A percentile compares a stretch with the other conserved stretches of the same genome.
Conservation (phyloP, 2,888 invertebrate genomes). For the Synergus gifuensis region DNA sequence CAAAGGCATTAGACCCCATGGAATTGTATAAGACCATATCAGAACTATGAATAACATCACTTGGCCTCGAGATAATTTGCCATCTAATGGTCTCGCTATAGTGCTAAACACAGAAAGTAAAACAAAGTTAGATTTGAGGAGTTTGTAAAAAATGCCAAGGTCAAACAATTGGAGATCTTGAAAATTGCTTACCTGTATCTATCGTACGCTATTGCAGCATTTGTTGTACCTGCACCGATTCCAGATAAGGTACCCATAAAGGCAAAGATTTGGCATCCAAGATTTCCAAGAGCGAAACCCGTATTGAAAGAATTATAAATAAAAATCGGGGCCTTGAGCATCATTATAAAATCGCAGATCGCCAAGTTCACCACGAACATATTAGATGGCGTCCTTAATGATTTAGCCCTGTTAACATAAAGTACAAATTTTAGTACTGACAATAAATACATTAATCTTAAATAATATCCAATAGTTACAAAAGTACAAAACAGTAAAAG, state of each 20-base stretch:
- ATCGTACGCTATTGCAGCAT: slow-evolving; percentile 92
- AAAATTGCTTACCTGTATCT: slow-evolving; percentile 78
- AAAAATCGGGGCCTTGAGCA: slow-evolving; percentile 91
- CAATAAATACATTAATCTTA: not conserved
- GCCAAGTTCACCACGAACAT: slow-evolving; percentile 91
- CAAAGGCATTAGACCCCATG: slow-evolving; percentile 89
- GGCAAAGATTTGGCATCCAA: slow-evolving; percentile 88
- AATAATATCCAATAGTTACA: not conserved
- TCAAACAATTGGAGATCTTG: not conserved
- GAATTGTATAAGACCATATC: slow-evolving; percentile 88
- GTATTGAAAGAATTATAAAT: slow-evolving; percentile 90
- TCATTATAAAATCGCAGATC: slow-evolving; percentile 91
- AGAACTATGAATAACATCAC: slow-evolving; percentile 86
- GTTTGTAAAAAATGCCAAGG: too few species aligned
- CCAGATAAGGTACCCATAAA: slow-evolving; percentile 89
- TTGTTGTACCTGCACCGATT: slow-evolving; percentile 88
- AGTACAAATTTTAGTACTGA: not conserved
- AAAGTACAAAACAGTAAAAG: too few species aligned
- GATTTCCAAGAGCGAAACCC: slow-evolving; percentile 86
- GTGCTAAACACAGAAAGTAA: slow-evolving; percentile 79
- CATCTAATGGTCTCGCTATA: slow-evolving; percentile 90
- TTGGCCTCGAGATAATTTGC: slow-evolving; percentile 89
- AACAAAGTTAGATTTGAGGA: not conserved
- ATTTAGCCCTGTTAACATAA: slow-evolving; percentile 81
- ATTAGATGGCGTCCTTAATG: slow-evolving; percentile 89